phyloP scores from a whole-genome alignment of 2,113 vertebrate genomes.

The Zootoca vivipara region DNA sequence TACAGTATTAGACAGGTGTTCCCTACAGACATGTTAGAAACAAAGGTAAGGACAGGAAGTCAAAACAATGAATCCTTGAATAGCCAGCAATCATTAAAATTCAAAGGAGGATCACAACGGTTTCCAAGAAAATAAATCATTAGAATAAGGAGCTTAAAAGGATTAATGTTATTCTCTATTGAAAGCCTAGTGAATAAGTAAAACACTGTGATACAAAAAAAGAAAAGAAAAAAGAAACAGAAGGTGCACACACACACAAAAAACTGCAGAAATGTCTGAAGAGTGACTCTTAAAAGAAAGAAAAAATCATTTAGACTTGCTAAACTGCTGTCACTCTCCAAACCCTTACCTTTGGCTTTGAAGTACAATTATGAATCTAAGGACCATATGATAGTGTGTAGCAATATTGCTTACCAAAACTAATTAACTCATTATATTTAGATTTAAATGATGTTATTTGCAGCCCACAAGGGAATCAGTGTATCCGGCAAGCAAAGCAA shows the following conservation, averaged over 20 bases:
- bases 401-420: slow-evolving; percentile 31
- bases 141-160: slow-evolving; percentile 92
- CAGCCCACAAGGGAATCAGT: not conserved
- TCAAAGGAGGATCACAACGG: slow-evolving; percentile 89
- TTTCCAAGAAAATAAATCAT: slow-evolving; percentile 94
- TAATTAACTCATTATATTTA: slow-evolving; percentile 43
- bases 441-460: slow-evolving; percentile 9
- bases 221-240: slow-evolving; percentile 35
- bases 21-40: slow-evolving; percentile 87
- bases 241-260: slow-evolving; percentile 69
- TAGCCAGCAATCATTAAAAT: slow-evolving; percentile 90
- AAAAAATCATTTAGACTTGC: slow-evolving; percentile 56
- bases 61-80: slow-evolving; percentile 93
- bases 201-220: slow-evolving; percentile 75
- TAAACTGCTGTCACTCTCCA: slow-evolving; percentile 50
- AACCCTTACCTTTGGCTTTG: slow-evolving; percentile 42
- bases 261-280: slow-evolving; percentile 68
- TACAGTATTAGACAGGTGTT: slow-evolving; percentile 87
- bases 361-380: slow-evolving; percentile 46
- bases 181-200: slow-evolving; percentile 85
- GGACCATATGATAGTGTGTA: slow-evolving; percentile 15
- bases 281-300: slow-evolving; percentile 53
- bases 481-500: not conserved
- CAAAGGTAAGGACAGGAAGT: slow-evolving; percentile 92
- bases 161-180: slow-evolving; percentile 90